These are phyloP conservation scores for Hemibagrus wyckioides DNA, from an alignment of 2,113 vertebrate genomes.

Conservation along the genomic window DNA sequence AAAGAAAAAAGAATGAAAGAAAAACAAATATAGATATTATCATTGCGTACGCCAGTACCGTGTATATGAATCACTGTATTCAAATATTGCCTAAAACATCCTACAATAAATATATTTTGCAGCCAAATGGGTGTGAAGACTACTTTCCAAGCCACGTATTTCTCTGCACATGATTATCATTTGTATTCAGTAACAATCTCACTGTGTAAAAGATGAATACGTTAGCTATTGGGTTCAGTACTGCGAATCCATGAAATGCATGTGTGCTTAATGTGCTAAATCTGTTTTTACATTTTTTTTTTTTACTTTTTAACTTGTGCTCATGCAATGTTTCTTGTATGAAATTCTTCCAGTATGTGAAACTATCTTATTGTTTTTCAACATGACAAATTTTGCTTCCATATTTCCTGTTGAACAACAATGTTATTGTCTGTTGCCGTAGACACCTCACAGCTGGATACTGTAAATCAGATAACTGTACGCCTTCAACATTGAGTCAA, in stretches of 20 bases:
- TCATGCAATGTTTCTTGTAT: not conserved
- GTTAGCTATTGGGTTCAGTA: not conserved
- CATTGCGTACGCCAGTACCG: not conserved
- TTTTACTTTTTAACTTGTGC: not conserved
- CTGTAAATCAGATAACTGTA: conserved; percentile 76
- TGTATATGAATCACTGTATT: not conserved
- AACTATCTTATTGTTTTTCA: not conserved
- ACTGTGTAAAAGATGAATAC: not conserved
- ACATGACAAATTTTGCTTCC: not conserved
- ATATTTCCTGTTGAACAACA: conserved; percentile 28
- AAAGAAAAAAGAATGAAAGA: not conserved
- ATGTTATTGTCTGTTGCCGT: conserved; percentile 63
- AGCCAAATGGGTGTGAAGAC: not conserved
- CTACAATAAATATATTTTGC: not conserved
- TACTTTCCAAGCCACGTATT: not conserved
- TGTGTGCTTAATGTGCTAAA: not conserved
- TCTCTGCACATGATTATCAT: not conserved
- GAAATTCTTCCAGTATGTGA: conserved; percentile 3
- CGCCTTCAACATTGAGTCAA: conserved; percentile 66
- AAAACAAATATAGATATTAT: not conserved
- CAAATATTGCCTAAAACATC: not conserved
- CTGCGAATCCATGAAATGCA: not conserved
- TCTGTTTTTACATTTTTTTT: not conserved
- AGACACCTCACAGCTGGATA: conserved; percentile 72
- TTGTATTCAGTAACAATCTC: conserved; percentile 1